Base-by-base conservation (phyloP, 2,797 vertebrate genomes). In the Sebastes diaconus region DNA sequence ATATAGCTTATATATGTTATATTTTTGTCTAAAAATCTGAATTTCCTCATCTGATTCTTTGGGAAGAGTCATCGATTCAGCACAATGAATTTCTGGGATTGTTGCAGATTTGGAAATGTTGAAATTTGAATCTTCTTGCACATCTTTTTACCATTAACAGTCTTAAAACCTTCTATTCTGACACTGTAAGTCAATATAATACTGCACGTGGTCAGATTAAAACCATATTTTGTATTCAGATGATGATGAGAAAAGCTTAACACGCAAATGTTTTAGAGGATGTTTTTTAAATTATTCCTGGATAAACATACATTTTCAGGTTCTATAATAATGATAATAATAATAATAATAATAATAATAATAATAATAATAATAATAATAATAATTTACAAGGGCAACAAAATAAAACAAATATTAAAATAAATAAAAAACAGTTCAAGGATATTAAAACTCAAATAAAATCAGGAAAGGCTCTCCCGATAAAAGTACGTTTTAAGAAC, bases 1-100 rank as follows among this genome's bases (percentile, higher is more conserved):
- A 52, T 52, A 0, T 13, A 6, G 63, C 2, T 32, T 52, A 12
- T 34, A 20, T 2, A 50, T 50, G 0, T 50, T 63, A 8, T 50
- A 34, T 3, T 59, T 59, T 24, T 20, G 14, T 52, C n/a, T 34
- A n/a, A 25, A 68, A 16, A 29, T 52, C 2, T 6, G 5, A 50
- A 9, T 74, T 14, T 25, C 6, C 16, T n/a, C 1, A 2, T 54
- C 60, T n/a, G 0, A 1, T 29, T 70, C 2, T 69, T 20, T 25
- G 2, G 24, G 12, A 22, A 54, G 6, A 39, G 18, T 39, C 22
- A 18, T 65, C 5, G 13, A 30, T 11, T 46, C 25, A 8, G 7
- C 18, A 66, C 1, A 50, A 2, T 0, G 6, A 0, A 32, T 1
- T 7, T 57, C 2, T 24, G 16, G 1, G 16, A 27, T 27, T 60